Conservation (phyloP, 1,140 invertebrate species). For the Bombus breviceps region DNA sequence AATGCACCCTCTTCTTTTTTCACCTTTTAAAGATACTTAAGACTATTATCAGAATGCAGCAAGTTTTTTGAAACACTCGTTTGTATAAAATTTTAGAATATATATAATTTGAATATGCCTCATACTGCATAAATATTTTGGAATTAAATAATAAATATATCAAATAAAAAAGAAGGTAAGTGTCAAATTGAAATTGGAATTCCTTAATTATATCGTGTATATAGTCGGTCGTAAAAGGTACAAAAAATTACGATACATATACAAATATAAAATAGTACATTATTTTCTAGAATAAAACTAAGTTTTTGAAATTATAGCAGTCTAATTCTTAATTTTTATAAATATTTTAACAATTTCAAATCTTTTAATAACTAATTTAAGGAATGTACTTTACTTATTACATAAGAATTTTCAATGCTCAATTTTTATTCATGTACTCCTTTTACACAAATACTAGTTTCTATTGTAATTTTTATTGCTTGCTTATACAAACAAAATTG, state of each 20-base stretch:
- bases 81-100: background rate
- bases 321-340: constrained; percentile 1
- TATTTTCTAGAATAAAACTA: constrained; percentile 7
- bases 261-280: constrained; percentile 36
- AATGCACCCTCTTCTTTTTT: background rate
- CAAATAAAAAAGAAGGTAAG: constrained; percentile 47
- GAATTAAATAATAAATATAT: constrained; percentile 24
- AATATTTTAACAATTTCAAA: background rate
- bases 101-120: constrained; percentile 5
- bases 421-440: constrained; percentile 13
- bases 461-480: constrained; percentile 8
- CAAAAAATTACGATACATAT: constrained; percentile 22
- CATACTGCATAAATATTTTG: constrained; percentile 12
- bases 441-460: background rate
- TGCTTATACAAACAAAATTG: constrained; percentile 24
- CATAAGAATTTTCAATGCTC: background rate
- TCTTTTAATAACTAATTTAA: constrained; percentile 5
- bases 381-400: constrained; percentile 15
- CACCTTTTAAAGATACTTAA: background rate
- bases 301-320: background rate
- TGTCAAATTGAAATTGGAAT: constrained; percentile 40
- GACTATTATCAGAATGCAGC: background rate
- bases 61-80: background rate
- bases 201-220: constrained; percentile 17
- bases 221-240: constrained; percentile 7